These are phyloP conservation scores for Rhinoraja longicauda DNA, from an alignment of 2,797 vertebrate species.

Conservation along the genomic window DNA sequence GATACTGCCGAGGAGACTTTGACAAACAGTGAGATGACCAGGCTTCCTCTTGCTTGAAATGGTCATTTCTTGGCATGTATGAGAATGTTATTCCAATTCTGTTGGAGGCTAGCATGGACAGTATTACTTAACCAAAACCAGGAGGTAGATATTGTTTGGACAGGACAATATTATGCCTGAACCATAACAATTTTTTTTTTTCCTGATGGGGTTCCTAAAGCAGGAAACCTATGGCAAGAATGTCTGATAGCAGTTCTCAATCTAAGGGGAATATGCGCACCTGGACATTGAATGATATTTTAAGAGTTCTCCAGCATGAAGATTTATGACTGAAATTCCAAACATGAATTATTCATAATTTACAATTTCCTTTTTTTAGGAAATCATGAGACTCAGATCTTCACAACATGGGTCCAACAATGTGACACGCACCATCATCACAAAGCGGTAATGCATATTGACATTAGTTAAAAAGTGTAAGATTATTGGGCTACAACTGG, in stretches of 20 bases:
- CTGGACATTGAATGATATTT: not conserved
- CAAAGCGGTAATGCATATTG: conserved; percentile 71
- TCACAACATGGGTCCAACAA: conserved; percentile 48
- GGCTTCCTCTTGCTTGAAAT: not conserved
- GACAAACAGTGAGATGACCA: not conserved
- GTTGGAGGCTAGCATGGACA: not conserved
- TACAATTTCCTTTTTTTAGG: conserved; percentile 57
- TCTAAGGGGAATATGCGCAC: not conserved
- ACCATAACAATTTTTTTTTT: not conserved
- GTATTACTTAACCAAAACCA: not conserved
- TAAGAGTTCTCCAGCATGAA: not conserved
- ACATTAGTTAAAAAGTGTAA: not conserved
- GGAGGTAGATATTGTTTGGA: not conserved
- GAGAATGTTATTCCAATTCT: not conserved
- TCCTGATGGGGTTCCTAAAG: too few relatives aligned
- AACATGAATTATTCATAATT: conserved; percentile 32
- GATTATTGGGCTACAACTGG: not conserved
- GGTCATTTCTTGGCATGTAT: not conserved
- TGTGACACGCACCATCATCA: conserved; percentile 72
- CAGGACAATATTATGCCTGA: not conserved
- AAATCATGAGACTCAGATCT: conserved; percentile 64
- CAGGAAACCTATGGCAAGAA: not conserved
- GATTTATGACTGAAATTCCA: not conserved
- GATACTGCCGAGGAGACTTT: not conserved
- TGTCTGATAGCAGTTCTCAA: not conserved